These are phyloP conservation scores for Trisateles emortualis DNA, from an alignment of 2,888 invertebrate species.

Conservation along the genomic window DNA sequence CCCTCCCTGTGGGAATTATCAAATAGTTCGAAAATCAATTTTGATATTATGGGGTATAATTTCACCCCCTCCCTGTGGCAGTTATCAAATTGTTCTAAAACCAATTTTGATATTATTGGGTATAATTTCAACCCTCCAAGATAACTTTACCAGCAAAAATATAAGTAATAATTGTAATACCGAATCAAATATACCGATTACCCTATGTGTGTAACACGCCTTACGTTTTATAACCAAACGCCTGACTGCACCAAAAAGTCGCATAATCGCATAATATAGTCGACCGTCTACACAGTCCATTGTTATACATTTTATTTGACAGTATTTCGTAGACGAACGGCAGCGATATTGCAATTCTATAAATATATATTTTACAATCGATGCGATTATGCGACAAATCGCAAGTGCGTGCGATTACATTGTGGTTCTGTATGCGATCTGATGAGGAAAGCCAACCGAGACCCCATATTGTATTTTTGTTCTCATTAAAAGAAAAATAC, in stretches of 20 bases:
- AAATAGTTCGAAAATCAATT: too few relatives aligned
- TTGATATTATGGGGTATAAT: too few relatives aligned
- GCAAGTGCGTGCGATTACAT: not conserved
- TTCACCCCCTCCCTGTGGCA: too few relatives aligned
- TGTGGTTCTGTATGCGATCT: slow-evolving; percentile 17
- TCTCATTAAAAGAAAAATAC: slow-evolving; percentile 36
- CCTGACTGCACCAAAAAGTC: too few relatives aligned
- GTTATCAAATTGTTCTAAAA: too few relatives aligned
- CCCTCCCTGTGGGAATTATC: too few relatives aligned
- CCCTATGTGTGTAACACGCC: too few relatives aligned
- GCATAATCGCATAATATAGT: slow-evolving; percentile 9
- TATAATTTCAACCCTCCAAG: too few relatives aligned
- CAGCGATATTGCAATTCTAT: slow-evolving; percentile 2
- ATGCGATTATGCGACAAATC: not conserved
- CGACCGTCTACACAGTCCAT: slow-evolving; percentile 24
- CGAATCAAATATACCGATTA: too few relatives aligned
- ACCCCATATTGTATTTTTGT: slow-evolving; percentile 37
- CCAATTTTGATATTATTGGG: too few relatives aligned
- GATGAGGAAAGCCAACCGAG: slow-evolving; percentile 40
- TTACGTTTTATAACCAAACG: not conserved
- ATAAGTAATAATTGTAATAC: too few relatives aligned
- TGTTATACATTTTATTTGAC: slow-evolving; percentile 37
- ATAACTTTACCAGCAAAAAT: too few relatives aligned
- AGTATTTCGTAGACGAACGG: slow-evolving; percentile 34
- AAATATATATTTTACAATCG: not conserved